Conservation (phyloP, 2,113 vertebrate species). For the Neotoma lepida region DNA sequence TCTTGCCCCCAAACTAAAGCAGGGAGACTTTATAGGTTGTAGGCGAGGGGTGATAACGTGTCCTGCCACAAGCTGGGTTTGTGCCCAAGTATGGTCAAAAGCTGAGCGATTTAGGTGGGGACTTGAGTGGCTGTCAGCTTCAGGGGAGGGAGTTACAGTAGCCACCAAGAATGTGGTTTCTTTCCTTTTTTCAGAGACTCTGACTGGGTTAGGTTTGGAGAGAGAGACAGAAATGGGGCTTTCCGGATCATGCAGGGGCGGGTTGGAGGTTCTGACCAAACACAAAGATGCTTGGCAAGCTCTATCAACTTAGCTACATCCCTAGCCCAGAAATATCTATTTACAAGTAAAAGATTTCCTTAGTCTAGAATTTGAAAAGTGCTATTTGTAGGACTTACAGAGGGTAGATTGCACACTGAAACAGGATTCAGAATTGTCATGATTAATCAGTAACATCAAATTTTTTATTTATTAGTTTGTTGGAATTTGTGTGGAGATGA, state of each 20-base stretch:
- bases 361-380: conserved; percentile 36
- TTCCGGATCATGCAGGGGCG: not conserved
- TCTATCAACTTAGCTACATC: not conserved
- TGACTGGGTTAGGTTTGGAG: not conserved
- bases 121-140: not conserved
- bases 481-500: not conserved
- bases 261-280: not conserved
- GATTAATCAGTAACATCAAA: not conserved
- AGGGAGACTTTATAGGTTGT: not conserved
- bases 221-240: no score
- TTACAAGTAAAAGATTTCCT: conserved; percentile 30
- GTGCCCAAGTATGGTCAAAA: not conserved
- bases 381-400: conserved; percentile 6
- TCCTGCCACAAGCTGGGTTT: not conserved
- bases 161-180: not conserved
- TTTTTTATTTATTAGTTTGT: not conserved
- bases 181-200: not conserved
- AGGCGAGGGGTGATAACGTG: not conserved
- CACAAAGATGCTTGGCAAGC: not conserved
- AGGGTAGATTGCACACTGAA: not conserved
- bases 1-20: not conserved
- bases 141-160: not conserved
- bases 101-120: not conserved
- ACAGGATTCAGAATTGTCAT: conserved; percentile 14
- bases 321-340: not conserved